Conservation (phyloP, 2,797 vertebrate species). For the Phrynocephalus guinanensis region DNA sequence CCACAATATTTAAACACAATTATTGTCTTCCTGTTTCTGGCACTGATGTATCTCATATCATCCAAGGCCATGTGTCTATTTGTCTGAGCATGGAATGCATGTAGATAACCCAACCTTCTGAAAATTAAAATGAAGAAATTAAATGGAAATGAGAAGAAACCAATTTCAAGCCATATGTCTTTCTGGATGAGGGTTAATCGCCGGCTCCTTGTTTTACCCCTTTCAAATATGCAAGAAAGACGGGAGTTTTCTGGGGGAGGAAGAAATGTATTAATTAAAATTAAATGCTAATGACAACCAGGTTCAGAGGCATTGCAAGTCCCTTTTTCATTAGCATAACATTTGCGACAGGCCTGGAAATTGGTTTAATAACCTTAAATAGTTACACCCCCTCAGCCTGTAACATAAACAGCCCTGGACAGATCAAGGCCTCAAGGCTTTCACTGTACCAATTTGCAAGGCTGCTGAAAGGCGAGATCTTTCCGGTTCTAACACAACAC, state of each 20-base stretch:
- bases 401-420: slow-evolving; percentile 83
- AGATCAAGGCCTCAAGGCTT: slow-evolving; percentile 82
- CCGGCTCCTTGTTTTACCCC: slow-evolving; percentile 57
- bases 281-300: slow-evolving; percentile 62
- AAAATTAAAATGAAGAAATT: slow-evolving; percentile 49
- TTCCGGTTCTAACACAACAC: slow-evolving; percentile 50
- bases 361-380: slow-evolving; percentile 86
- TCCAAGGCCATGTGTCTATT: neutral
- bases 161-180: slow-evolving; percentile 61
- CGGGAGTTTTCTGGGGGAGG: slow-evolving; percentile 51
- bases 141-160: slow-evolving; percentile 64
- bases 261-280: slow-evolving; percentile 71
- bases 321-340: slow-evolving; percentile 77
- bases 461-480: slow-evolving; percentile 52
- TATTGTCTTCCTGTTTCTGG: slow-evolving; percentile 42
- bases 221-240: slow-evolving; percentile 64
- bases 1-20: slow-evolving; percentile 37
- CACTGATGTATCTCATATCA: slow-evolving; percentile 13
- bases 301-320: slow-evolving; percentile 53
- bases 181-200: slow-evolving; percentile 67
- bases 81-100: slow-evolving; percentile 2
- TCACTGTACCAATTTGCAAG: slow-evolving; percentile 74
- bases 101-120: slow-evolving; percentile 25
- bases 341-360: slow-evolving; percentile 83
- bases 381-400: slow-evolving; percentile 70